These are phyloP conservation scores for Chymomyza fuscimana DNA, from an alignment of 2,888 invertebrate genomes.

Conservation along the genomic window DNA sequence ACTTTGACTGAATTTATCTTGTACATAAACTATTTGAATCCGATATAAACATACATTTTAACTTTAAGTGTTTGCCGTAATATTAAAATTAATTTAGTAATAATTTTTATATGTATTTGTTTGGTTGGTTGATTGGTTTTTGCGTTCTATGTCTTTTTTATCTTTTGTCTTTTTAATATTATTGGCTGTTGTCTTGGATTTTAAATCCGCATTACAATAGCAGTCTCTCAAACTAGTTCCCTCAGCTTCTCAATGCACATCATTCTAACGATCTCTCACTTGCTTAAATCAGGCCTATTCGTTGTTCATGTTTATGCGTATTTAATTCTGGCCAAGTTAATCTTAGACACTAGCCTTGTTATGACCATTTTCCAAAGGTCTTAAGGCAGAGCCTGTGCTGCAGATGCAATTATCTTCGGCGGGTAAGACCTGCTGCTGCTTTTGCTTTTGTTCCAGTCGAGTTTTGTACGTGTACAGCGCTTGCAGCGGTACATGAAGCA, in stretches of 20 bases:
- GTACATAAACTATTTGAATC: neutral
- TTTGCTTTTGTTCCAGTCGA: conserved; percentile 63
- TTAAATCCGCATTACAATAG: conserved; percentile 52
- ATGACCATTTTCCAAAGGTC: conserved; percentile 70
- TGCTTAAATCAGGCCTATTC: conserved; percentile 19
- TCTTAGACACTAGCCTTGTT: conserved; percentile 54
- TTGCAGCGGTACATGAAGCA: conserved; percentile 93
- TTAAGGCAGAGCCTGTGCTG: conserved; percentile 41
- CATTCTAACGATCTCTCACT: neutral
- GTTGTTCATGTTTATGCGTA: conserved; percentile 29
- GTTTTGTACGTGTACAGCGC: conserved; percentile 85
- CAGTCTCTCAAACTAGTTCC: conserved; percentile 51
- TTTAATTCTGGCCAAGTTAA: conserved; percentile 12
- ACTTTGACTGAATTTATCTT: conserved; percentile 27
- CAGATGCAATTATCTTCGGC: conserved; percentile 53
- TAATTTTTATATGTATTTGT: conserved; percentile 43
- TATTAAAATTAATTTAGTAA: conserved; percentile 37
- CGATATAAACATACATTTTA: conserved; percentile 44
- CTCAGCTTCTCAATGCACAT: conserved; percentile 33
- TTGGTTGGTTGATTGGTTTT: conserved; percentile 48
- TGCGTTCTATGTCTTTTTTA: conserved; percentile 14
- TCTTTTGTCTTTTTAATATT: conserved; percentile 31
- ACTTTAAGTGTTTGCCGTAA: conserved; percentile 47
- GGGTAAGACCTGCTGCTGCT: conserved; percentile 43
- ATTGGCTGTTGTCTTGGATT: conserved; percentile 49